These are phyloP conservation scores for Phalacrocorax carbo DNA, from an alignment of 2,113 vertebrate species.

Conservation along the genomic window DNA sequence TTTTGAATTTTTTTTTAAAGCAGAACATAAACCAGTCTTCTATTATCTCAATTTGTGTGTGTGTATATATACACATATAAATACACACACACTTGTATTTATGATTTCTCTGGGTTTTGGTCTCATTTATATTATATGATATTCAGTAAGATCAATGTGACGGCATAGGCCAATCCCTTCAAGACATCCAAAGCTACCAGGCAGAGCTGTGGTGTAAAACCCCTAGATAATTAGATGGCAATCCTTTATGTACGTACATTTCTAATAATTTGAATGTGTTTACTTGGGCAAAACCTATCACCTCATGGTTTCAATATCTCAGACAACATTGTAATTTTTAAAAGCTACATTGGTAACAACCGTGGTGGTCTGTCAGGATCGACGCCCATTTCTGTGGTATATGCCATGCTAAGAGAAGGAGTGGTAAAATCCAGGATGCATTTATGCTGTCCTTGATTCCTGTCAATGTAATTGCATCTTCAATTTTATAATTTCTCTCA, in stretches of 20 bases:
- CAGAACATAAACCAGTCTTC: neutral
- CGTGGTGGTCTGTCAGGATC: neutral
- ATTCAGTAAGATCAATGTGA: neutral
- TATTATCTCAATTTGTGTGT: neutral
- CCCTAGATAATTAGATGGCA: rapidly evolving
- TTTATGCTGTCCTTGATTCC: neutral
- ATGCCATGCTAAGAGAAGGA: neutral
- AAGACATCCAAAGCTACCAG: neutral
- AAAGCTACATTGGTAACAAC: neutral
- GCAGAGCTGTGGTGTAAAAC: neutral
- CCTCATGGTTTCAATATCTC: neutral
- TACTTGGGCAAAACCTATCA: neutral
- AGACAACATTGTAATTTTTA: neutral
- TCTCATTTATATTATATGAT: neutral
- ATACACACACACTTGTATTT: neutral
- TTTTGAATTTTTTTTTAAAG: neutral
- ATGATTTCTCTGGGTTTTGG: neutral
- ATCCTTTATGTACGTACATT: neutral
- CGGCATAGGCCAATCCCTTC: neutral
- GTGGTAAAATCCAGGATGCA: neutral
- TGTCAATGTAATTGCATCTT: neutral
- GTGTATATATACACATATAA: neutral
- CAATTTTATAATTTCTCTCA: neutral
- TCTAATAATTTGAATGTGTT: neutral
- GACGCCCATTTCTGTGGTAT: neutral